Conservation (phyloP, 2,797 vertebrate species). For the Loris lydekkerianus region DNA sequence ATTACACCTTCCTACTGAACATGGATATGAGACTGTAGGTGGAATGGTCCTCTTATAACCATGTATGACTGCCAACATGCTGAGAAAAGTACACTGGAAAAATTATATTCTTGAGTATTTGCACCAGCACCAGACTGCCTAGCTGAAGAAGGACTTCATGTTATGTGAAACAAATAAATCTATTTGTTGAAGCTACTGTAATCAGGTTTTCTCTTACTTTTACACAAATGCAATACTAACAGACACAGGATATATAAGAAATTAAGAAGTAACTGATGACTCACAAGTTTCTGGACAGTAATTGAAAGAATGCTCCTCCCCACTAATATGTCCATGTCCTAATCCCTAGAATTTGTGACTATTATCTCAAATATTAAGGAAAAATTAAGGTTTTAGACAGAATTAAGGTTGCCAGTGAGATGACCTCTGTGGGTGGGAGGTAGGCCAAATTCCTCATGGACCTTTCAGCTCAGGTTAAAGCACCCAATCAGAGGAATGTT, state of each 20-base stretch:
- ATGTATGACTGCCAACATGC: background rate
- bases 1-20: background rate
- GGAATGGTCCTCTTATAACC: background rate
- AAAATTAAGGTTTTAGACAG: background rate
- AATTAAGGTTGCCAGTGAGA: background rate
- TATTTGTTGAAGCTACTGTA: background rate
- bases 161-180: background rate
- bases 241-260: background rate
- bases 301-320: background rate
- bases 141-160: background rate
- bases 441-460: too few relatives aligned
- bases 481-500: too few relatives aligned
- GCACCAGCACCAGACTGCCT: background rate
- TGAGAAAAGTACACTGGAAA: background rate
- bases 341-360: background rate
- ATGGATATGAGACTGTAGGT: background rate
- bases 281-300: background rate
- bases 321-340: background rate
- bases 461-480: too few relatives aligned
- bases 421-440: background rate
- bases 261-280: background rate
- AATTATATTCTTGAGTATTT: constrained; percentile 5
- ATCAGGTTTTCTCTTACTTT: background rate
- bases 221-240: background rate
- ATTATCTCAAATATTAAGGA: background rate